Percentiles rank a stretch among this genome's conserved stretches.
Conservation (phyloP, 2,797 vertebrate genomes). For the Triplophysa yarkandensis region DNA sequence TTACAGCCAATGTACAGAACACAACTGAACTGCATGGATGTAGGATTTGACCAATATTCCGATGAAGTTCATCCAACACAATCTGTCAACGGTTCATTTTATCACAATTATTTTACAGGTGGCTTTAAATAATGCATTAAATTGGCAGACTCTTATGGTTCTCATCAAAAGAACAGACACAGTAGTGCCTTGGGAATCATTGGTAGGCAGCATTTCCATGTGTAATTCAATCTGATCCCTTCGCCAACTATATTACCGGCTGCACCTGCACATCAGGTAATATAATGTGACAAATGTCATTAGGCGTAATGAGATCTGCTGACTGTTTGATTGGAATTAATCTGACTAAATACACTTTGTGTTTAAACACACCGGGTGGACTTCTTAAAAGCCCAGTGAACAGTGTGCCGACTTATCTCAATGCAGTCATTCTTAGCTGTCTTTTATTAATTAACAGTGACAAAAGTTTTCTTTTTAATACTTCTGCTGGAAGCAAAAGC, state of each 20-base stretch:
- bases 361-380: conserved; percentile 17
- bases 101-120: conserved; percentile 5
- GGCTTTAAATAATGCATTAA: conserved; percentile 19
- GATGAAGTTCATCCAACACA: background rate
- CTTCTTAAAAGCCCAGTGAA: conserved; percentile 7
- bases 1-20: background rate
- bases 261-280: conserved; percentile 64
- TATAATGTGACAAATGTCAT: conserved; percentile 63
- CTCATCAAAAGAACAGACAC: conserved; percentile 45
- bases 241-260: conserved; percentile 55
- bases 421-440: background rate
- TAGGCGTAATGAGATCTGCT: conserved; percentile 69
- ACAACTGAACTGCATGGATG: background rate
- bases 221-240: conserved; percentile 61
- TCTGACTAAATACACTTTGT: conserved; percentile 52
- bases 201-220: conserved; percentile 59
- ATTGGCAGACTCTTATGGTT: conserved; percentile 38
- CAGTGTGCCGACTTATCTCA: background rate
- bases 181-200: conserved; percentile 55
- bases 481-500: background rate
- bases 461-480: background rate
- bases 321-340: conserved; percentile 57
- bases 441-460: background rate
- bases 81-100: background rate
- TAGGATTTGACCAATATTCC: background rate